Base-by-base conservation (phyloP, 2,888 invertebrate species). In the Sinopyrophorus schimmeli region DNA sequence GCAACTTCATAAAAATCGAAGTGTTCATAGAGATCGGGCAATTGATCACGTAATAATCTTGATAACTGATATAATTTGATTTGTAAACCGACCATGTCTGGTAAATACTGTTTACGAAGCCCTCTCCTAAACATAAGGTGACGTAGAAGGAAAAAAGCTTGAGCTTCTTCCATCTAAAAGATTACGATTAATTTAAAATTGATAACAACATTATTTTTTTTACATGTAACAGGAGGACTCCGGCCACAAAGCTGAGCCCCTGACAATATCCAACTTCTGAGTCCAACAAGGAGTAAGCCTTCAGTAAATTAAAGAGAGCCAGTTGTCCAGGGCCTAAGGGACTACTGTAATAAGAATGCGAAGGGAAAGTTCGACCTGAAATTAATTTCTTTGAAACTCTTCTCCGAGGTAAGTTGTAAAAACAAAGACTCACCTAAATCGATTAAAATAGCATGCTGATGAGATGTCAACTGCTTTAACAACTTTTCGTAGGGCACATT, bases 251-350 rank as follows among this genome's bases (percentile, higher is more conserved):
- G 64, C 94, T 94, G 5, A 97, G 79, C 0, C 97, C 97, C 74
- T 98, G 97, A 60, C 97, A 97, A 72, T 97, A 97, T 0, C 95
- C 96, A 1, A 98, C 89, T 66, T 96, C 93, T 1, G 89, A 87
- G 72, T 98, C 97, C 21, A 96, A 74, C 15, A 97, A 77, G 0
- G 96, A 97, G 71, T 97, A 97, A 0, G 97, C 97, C 72, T 98
- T 98, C 16, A 98, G 77, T 11, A 97, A 77, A 76, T 97, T 97
- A 73, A 95, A 98, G 2, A 98, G 74, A 0, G 94, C 89, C 54
- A 97, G 73, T 68, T 97, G 97, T 0, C 97, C 97, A 0, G 93
- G 87, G 0, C 97, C 97, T 23, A 97, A 73, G 0, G 94, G 89
- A 44, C 90, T 89, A 54, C 90, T 87, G 74, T 92, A 98, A 75